Evolutionary conservation across 2,888 invertebrate genomes (phyloP).

Genomic region (Leptinotarsa juncta): DNA sequence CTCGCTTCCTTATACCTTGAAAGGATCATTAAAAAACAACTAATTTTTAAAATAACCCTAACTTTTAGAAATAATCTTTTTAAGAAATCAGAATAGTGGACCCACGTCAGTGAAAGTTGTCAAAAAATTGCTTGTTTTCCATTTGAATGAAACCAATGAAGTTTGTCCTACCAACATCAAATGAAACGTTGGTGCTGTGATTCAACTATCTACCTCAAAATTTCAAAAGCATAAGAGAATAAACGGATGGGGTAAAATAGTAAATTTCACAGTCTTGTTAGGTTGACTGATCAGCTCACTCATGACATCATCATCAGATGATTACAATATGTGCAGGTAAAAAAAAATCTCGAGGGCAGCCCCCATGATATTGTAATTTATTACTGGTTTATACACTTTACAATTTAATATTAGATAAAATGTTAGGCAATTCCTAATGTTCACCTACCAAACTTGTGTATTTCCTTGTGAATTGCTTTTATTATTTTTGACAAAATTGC

Average conservation of each 20-base stretch:
- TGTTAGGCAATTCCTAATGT: background rate
- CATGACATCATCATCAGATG: background rate
- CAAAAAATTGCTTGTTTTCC: background rate
- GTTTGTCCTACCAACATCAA: background rate
- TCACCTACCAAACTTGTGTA: background rate
- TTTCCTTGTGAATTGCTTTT: background rate
- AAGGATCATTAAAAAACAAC: background rate
- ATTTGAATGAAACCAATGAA: constrained; percentile 6
- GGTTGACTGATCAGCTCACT: background rate
- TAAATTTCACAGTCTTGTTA: background rate
- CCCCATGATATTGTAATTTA: background rate
- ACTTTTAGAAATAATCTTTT: background rate
- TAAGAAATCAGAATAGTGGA: background rate
- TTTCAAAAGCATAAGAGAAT: constrained; percentile 4
- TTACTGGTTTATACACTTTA: background rate
- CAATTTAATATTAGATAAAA: constrained; percentile 1
- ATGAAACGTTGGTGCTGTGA: background rate
- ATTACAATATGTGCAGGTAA: constrained; percentile 10
- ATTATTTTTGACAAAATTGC: background rate
- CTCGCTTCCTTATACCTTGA: constrained; percentile 6
- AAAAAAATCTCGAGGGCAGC: background rate
- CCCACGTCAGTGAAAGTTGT: background rate
- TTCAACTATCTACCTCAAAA: constrained; percentile 2
- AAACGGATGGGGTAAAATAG: background rate
- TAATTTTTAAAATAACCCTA: constrained; percentile 1